Conservation (phyloP, 2,113 vertebrate genomes). For the Serilophus lunatus region DNA sequence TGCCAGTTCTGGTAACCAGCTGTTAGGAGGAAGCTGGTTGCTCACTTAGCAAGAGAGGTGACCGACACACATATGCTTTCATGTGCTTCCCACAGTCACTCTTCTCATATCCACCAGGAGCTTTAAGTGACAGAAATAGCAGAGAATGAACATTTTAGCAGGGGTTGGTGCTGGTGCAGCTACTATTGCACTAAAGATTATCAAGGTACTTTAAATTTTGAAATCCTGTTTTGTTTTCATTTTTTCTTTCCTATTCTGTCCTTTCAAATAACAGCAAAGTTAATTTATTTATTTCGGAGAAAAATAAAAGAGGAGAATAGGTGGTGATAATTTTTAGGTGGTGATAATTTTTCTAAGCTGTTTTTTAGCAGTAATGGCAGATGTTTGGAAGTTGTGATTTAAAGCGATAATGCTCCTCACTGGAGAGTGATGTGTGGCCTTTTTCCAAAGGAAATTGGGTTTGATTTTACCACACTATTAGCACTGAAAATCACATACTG, state of each 20-base stretch:
- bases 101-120: not conserved
- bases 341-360: not conserved
- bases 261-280: not conserved
- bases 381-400: slow-evolving; percentile 22
- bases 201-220: not conserved
- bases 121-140: not conserved
- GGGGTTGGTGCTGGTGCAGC: not conserved
- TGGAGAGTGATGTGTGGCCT: not conserved
- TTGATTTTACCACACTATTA: slow-evolving; percentile 27
- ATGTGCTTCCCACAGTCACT: not conserved
- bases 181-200: not conserved
- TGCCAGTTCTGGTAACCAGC: not conserved
- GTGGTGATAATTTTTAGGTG: no score
- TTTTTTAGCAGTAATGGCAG: not conserved
- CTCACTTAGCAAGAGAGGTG: not conserved
- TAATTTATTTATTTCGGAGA: not conserved
- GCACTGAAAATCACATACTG: not conserved
- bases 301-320: not conserved
- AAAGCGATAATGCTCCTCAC: not conserved
- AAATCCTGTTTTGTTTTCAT: not conserved
- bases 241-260: fast-evolving
- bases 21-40: not conserved
- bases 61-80: fast-evolving
- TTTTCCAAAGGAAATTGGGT: not conserved
- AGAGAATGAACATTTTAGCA: not conserved